Base-by-base conservation (phyloP, 2,113 vertebrate genomes). In the Otis tarda region DNA sequence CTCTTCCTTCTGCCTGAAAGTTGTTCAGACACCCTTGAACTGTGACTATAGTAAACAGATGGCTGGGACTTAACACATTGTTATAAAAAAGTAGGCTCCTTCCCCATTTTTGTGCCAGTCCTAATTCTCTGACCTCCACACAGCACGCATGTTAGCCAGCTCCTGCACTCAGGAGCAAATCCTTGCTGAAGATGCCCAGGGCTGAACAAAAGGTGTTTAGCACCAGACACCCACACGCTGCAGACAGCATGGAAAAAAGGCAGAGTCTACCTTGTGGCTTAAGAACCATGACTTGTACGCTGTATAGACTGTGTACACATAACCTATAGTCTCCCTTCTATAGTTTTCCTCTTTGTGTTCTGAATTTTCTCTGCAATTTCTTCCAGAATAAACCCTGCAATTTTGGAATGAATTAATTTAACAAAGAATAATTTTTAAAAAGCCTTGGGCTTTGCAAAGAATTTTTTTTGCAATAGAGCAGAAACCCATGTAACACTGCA, bases 101-200 rank as follows among this genome's bases (percentile, higher is more conserved):
- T 53, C 33, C 59, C 30, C 22, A 7, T 33, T 73, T 78, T 33
- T 45, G 11, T 30, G 12, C 20, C 39, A 67, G 39, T 30, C 31
- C 47, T 61, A 37, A 50, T 52, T 73, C 47, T 50, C 31, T 8
- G 14, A 43, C 61, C 25, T 33, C 30, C 19, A 33, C 45, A 37
- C 9, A 41, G n/a, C 50, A 47, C 1, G 0, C 6, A 7, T 1
- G 4, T 45, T 31, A 63, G 20, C 16, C 28, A 78, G 24, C 28
- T 64, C n/a, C 43, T 57, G 28, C 27, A 57, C 43, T 73, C 0
- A 0, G 27, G 17, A 64, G 19, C 43, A 67, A 83, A 71, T 45
- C 17, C 23, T 56, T 74, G 35, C 60, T 52, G 33, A 78, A 69
- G 50, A 53, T 49, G 49, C 4, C 41, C n/a, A 19, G 30, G 25